Evolutionary conservation across 37 sponge, comb jelly and placozoan genomes (phyloP).

Genomic region (Mnemiopsis leidyi): DNA sequence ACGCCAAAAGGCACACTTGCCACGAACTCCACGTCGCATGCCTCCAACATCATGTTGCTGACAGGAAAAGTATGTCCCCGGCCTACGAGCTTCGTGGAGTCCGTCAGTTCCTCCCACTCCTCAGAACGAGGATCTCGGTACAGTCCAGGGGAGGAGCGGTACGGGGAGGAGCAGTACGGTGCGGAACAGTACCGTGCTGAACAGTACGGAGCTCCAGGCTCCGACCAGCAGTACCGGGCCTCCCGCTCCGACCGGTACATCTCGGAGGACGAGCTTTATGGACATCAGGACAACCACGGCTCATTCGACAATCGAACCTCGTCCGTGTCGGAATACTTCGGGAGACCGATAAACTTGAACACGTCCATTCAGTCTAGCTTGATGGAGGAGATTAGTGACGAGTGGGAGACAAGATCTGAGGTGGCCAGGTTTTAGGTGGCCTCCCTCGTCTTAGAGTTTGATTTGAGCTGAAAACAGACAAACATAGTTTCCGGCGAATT

Average conservation of each 20-base stretch:
- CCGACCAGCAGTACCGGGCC: neutral
- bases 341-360: neutral
- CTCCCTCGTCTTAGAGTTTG: neutral
- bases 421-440: neutral
- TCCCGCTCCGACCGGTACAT: neutral
- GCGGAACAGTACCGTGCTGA: neutral
- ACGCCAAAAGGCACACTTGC: neutral
- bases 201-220: neutral
- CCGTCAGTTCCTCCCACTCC: neutral
- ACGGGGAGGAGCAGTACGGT: neutral
- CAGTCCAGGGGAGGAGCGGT: neutral
- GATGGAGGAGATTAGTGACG: constrained; percentile 5
- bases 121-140: neutral
- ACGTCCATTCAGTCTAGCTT: neutral
- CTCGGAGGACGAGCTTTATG: constrained; percentile 34
- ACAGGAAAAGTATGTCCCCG: constrained; percentile 29
- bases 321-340: constrained; percentile 49
- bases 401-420: constrained; percentile 8
- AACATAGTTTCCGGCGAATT: too few species aligned
- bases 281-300: neutral
- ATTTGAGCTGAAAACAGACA: too few species aligned
- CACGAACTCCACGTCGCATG: neutral
- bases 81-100: neutral
- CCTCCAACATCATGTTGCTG: constrained; percentile 35
- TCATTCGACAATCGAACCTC: neutral